Conservation (phyloP, 2,888 invertebrate genomes). For the Pharmacophagus antenor region DNA sequence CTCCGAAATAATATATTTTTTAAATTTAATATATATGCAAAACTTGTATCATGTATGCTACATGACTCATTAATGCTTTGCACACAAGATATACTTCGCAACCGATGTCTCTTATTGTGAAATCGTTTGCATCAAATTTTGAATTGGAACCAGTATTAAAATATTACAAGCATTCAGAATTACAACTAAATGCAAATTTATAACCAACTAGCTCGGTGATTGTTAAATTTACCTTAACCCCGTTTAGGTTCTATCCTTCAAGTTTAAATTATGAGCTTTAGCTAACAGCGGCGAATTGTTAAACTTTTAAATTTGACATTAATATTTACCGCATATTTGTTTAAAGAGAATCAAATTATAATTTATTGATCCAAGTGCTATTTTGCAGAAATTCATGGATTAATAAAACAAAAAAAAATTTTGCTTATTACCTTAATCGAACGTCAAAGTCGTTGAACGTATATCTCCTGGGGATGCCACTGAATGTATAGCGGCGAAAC, state of each 20-base stretch:
- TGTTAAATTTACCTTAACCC: slow-evolving; percentile 31
- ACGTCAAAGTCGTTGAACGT: no score
- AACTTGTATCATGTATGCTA: not conserved
- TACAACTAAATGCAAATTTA: slow-evolving; percentile 30
- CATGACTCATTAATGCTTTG: slow-evolving; percentile 5
- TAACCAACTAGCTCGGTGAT: slow-evolving; percentile 26
- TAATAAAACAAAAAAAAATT: no score
- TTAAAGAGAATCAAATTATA: not conserved
- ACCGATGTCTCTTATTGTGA: slow-evolving; percentile 20
- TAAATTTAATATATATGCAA: not conserved
- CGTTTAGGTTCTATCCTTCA: slow-evolving; percentile 32
- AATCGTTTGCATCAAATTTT: slow-evolving; percentile 27
- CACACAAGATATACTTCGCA: slow-evolving; percentile 5
- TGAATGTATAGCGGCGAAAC: no score
- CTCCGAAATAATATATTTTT: not conserved
- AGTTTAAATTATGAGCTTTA: slow-evolving; percentile 30
- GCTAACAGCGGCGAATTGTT: slow-evolving; percentile 7
- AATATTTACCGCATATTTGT: not conserved
- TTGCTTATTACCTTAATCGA: no score
- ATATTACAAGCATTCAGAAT: slow-evolving; percentile 18
- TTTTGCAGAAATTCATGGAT: no score
- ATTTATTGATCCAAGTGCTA: not conserved
- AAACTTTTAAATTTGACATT: slow-evolving; percentile 2
- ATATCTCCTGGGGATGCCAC: no score
- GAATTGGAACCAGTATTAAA: slow-evolving; percentile 17